Evolutionary conservation across 2,113 vertebrate genomes (phyloP).

Genomic region (Paradoxurus hermaphroditus): DNA sequence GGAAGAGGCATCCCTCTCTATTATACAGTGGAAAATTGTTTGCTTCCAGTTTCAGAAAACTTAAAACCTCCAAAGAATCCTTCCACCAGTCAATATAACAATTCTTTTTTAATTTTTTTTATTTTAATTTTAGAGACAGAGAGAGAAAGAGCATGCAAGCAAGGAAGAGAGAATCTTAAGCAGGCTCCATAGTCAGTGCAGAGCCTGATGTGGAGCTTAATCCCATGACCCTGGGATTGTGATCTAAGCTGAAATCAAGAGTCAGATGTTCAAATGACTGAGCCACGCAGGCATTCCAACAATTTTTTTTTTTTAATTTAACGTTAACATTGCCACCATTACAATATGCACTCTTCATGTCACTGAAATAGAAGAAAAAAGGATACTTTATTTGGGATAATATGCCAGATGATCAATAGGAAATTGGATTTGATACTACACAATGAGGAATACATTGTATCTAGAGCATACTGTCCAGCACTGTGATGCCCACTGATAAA

Average conservation of each 20-base stretch:
- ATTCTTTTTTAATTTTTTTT: too few species aligned
- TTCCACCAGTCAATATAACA: neutral
- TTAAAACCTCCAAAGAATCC: neutral
- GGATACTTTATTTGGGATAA: neutral
- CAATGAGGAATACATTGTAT: neutral
- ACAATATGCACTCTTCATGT: neutral
- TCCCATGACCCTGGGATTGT: too few species aligned
- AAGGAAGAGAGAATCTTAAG: too few species aligned
- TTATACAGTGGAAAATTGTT: neutral
- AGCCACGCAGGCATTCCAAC: too few species aligned
- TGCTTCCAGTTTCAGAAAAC: neutral
- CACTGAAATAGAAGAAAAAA: neutral
- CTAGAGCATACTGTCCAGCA: neutral
- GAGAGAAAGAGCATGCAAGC: too few species aligned
- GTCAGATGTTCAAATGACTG: too few species aligned
- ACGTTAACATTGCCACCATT: neutral
- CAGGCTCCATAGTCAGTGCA: too few species aligned
- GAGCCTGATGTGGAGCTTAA: too few species aligned
- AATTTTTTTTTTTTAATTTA: neutral
- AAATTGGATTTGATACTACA: neutral
- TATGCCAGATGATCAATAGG: neutral
- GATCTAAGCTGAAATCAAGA: too few species aligned
- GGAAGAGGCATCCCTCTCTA: neutral
- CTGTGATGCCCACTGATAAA: neutral
- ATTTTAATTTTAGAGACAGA: too few species aligned